Evolutionary conservation across 2,797 vertebrate species (phyloP).

Genomic region (Silurus aristotelis): DNA sequence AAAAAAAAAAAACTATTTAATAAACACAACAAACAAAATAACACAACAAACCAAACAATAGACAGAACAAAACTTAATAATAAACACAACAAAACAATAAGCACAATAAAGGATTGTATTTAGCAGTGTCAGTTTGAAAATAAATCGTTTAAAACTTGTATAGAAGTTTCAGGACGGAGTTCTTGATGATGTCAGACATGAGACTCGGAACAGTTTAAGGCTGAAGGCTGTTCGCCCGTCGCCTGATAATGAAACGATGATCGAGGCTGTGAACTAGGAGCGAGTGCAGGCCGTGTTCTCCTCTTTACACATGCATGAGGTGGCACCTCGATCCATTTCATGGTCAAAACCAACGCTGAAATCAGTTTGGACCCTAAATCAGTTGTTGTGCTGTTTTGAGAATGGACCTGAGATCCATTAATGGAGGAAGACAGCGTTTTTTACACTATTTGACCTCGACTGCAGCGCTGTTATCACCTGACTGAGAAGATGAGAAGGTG

Average conservation of each 20-base stretch:
- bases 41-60: too few species aligned
- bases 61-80: too few species aligned
- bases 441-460: too few species aligned
- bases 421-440: background rate
- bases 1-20: too few species aligned
- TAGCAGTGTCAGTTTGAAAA: too few species aligned
- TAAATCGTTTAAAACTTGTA: background rate
- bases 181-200: background rate
- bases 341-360: background rate
- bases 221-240: conserved; percentile 11
- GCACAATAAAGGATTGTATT: too few species aligned
- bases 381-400: background rate
- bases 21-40: too few species aligned
- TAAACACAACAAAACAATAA: too few species aligned
- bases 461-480: background rate
- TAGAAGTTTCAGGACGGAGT: background rate
- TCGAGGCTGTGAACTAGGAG: background rate
- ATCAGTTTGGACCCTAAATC: background rate
- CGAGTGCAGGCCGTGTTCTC: background rate
- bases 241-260: conserved; percentile 16
- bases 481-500: background rate
- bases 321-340: background rate
- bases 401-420: background rate
- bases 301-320: conserved; percentile 21
- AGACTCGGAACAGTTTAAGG: background rate